Evolutionary conservation across 2,888 invertebrate species (phyloP).

Genomic region (Arctia plantaginis): DNA sequence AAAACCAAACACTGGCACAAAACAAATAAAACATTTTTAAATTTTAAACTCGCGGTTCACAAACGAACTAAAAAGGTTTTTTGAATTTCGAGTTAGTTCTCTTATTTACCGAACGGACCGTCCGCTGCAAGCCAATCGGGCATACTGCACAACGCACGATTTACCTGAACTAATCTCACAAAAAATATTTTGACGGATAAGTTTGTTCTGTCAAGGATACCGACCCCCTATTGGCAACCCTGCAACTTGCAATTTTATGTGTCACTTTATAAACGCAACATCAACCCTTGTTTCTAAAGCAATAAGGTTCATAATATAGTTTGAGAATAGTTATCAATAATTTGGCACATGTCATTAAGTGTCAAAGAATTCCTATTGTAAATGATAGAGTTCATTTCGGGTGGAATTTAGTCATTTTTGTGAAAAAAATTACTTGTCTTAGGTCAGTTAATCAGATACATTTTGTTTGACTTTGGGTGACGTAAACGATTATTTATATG

Average conservation of each 20-base stretch:
- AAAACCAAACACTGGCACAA: slow-evolving; percentile 27
- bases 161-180: slow-evolving; percentile 75
- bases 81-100: slow-evolving; percentile 25
- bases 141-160: slow-evolving; percentile 58
- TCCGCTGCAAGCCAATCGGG: slow-evolving; percentile 61
- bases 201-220: slow-evolving; percentile 71
- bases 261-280: slow-evolving; percentile 3
- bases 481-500: slow-evolving; percentile 61
- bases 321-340: slow-evolving; percentile 1
- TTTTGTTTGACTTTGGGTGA: slow-evolving; percentile 74
- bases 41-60: slow-evolving; percentile 47
- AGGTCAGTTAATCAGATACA: slow-evolving; percentile 80
- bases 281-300: not conserved
- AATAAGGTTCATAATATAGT: slow-evolving; percentile 24
- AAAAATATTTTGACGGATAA: slow-evolving; percentile 80
- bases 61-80: slow-evolving; percentile 51
- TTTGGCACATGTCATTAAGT: slow-evolving; percentile 38
- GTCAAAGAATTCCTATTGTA: slow-evolving; percentile 43
- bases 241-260: slow-evolving; percentile 42
- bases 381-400: slow-evolving; percentile 31
- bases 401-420: slow-evolving; percentile 70
- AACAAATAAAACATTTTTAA: slow-evolving; percentile 22
- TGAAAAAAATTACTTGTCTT: slow-evolving; percentile 78
- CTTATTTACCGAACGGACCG: slow-evolving; percentile 60
- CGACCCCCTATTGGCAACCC: slow-evolving; percentile 72